phyloP scores from a whole-genome alignment of 2,888 invertebrate genomes.

The Diplazon laetatorius region DNA sequence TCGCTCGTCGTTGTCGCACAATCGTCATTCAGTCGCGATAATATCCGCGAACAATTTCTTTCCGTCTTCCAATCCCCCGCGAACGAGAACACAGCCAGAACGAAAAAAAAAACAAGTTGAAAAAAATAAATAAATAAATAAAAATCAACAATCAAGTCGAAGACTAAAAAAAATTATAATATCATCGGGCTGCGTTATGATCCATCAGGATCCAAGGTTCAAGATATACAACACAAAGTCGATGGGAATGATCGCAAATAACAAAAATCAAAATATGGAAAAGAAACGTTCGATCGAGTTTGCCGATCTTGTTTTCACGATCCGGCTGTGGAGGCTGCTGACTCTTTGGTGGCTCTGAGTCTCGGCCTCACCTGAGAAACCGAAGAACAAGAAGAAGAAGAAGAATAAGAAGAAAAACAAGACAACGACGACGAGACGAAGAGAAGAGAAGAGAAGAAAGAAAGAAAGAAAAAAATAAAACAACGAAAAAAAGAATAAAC shows the following conservation, averaged over 20 bases:
- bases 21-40: too few relatives aligned
- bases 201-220: slow-evolving; percentile 61
- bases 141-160: slow-evolving; percentile 9
- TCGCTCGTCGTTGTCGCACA: too few relatives aligned
- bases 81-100: too few relatives aligned
- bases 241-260: slow-evolving; percentile 55
- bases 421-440: too few relatives aligned
- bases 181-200: slow-evolving; percentile 57
- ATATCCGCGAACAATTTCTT: too few relatives aligned
- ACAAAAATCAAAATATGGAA: too few relatives aligned
- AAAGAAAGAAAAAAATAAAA: slow-evolving; percentile 41
- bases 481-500: too few relatives aligned
- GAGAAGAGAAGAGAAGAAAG: slow-evolving; percentile 65
- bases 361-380: slow-evolving; percentile 41
- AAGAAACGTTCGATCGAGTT: slow-evolving; percentile 65
- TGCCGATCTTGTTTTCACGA: slow-evolving; percentile 66
- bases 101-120: too few relatives aligned
- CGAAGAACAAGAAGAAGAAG: slow-evolving; percentile 37
- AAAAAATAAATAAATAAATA: background rate
- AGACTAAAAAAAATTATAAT: slow-evolving; percentile 51
- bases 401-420: slow-evolving; percentile 36
- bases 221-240: slow-evolving; percentile 57
- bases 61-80: too few relatives aligned
- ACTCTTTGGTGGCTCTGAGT: slow-evolving; percentile 41
- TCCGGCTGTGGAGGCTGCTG: slow-evolving; percentile 53